Percentiles rank a stretch among this genome's conserved stretches.
phyloP scores from a whole-genome alignment of 2,113 vertebrate species.

The Eidolon helvum region DNA sequence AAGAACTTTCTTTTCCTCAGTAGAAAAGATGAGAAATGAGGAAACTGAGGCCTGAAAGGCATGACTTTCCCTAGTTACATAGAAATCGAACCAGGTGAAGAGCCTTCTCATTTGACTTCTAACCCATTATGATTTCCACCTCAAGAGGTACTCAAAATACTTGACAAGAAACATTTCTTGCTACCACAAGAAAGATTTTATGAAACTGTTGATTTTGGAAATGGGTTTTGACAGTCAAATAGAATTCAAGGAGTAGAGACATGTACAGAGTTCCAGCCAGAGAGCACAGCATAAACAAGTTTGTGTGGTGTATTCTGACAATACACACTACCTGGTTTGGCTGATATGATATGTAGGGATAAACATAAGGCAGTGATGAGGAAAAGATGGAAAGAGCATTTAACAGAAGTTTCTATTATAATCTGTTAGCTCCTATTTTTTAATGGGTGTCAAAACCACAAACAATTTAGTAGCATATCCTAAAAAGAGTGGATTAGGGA shows the following conservation, averaged over 20 bases:
- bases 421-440: background rate
- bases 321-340: background rate
- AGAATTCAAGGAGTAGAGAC: background rate
- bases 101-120: background rate
- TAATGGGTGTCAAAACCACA: background rate
- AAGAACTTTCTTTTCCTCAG: background rate
- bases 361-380: background rate
- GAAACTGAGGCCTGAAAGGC: background rate
- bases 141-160: background rate
- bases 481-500: background rate
- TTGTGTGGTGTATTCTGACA: background rate
- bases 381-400: background rate
- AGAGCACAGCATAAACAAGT: background rate
- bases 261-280: background rate
- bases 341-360: background rate
- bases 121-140: background rate
- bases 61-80: background rate
- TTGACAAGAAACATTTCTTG: background rate
- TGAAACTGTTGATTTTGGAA: background rate
- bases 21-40: background rate
- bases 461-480: background rate
- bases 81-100: background rate
- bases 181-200: background rate
- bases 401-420: background rate
- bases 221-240: background rate